Percentiles rank a stretch among this genome's conserved stretches.
These are phyloP conservation scores for Pachymerium ferrugineum DNA, from an alignment of 2,888 invertebrate species.

Conservation along the genomic window DNA sequence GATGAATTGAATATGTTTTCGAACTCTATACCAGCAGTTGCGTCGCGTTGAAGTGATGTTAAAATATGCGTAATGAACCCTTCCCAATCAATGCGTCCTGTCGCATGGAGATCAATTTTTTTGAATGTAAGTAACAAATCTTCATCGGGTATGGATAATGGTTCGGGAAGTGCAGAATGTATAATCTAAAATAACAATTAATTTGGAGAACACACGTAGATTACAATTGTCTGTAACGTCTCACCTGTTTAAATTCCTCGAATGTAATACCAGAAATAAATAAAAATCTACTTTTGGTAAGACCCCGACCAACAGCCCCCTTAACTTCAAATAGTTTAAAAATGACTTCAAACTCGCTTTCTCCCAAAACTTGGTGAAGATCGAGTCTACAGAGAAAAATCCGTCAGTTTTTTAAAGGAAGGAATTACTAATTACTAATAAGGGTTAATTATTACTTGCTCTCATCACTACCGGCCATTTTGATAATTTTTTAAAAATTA, in stretches of 20 bases:
- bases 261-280: not conserved
- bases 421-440: too few species aligned
- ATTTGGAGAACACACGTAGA: not conserved
- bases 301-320: too few species aligned
- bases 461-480: too few species aligned
- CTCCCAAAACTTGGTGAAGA: too few species aligned
- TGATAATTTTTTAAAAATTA: too few species aligned
- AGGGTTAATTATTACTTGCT: too few species aligned
- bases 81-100: not conserved
- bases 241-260: not conserved
- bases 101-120: not conserved
- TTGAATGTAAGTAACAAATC: not conserved
- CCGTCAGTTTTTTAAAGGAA: too few species aligned
- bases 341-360: too few species aligned
- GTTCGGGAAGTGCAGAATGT: not conserved
- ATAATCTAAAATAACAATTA: not conserved
- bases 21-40: not conserved
- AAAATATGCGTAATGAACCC: constrained; percentile 9
- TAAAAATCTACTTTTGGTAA: too few species aligned
- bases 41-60: not conserved
- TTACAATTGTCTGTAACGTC: not conserved
- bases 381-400: too few species aligned
- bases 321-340: too few species aligned
- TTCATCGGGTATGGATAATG: not conserved
- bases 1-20: too few species aligned